phyloP scores from a whole-genome alignment of 2,888 invertebrate genomes.

The Morpho helenor region DNA sequence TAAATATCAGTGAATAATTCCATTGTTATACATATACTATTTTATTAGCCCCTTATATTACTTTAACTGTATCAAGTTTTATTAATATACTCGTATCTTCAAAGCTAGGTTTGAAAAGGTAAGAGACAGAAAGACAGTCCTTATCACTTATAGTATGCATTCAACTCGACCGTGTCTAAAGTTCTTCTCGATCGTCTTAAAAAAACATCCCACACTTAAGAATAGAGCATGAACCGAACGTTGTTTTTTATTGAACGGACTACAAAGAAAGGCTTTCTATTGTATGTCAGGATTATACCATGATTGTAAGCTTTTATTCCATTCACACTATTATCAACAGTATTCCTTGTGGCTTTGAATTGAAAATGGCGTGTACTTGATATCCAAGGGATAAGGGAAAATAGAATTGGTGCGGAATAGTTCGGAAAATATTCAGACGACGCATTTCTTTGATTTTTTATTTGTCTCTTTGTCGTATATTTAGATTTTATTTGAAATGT shows the following conservation, averaged over 20 bases:
- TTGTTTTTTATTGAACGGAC: conserved; percentile 19
- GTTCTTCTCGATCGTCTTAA: not conserved
- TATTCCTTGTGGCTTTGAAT: not conserved
- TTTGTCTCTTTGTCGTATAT: conserved; percentile 2
- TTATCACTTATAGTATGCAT: no score
- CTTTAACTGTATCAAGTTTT: no score
- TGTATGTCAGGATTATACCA: conserved; percentile 16
- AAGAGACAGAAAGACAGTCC: no score
- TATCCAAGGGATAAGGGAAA: conserved; percentile 3
- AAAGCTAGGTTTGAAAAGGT: no score
- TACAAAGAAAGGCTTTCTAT: conserved; percentile 16
- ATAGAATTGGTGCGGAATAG: conserved; percentile 9
- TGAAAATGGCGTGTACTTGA: conserved; percentile 1
- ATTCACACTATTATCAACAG: conserved; percentile 2
- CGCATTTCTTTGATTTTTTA: not conserved
- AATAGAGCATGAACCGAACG: conserved; percentile 14
- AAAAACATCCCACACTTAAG: conserved; percentile 10
- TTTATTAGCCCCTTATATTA: no score
- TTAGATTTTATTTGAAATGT: not conserved
- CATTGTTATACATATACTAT: no score
- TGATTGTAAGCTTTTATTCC: not conserved
- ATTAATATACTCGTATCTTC: no score
- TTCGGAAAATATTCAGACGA: conserved; percentile 5
- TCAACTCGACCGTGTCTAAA: no score
- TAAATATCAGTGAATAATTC: no score